Conservation (phyloP, 2,113 vertebrate species). For the Aspidoscelis tigris region DNA sequence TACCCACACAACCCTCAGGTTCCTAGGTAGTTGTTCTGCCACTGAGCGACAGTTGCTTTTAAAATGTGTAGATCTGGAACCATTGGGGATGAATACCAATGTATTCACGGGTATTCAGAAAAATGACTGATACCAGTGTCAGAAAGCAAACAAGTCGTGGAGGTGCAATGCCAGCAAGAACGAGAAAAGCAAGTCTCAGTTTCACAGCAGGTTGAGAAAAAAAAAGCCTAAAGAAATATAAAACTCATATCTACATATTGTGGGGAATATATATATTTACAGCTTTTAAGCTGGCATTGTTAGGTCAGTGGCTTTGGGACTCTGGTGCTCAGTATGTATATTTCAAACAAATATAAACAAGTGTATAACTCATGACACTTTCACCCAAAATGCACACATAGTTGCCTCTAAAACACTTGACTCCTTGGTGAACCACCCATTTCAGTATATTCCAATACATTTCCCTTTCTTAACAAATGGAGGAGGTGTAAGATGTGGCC, state of each 20-base stretch:
- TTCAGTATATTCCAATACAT: background rate
- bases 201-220: background rate
- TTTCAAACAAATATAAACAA: background rate
- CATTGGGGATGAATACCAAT: too few relatives aligned
- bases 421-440: background rate
- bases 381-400: too few relatives aligned
- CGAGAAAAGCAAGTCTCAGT: background rate
- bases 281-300: too few relatives aligned
- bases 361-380: too few relatives aligned
- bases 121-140: background rate
- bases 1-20: too few relatives aligned
- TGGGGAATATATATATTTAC: too few relatives aligned
- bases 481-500: background rate
- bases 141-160: background rate
- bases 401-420: background rate
- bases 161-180: background rate
- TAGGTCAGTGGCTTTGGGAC: background rate
- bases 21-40: too few relatives aligned
- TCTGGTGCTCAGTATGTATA: background rate
- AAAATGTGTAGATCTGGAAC: too few relatives aligned
- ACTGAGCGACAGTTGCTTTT: too few relatives aligned
- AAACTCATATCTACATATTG: background rate
- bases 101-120: too few relatives aligned
- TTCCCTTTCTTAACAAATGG: background rate
- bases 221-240: background rate